These are phyloP conservation scores for Microtus pennsylvanicus DNA, from an alignment of 2,113 vertebrate genomes.

Conservation along the genomic window DNA sequence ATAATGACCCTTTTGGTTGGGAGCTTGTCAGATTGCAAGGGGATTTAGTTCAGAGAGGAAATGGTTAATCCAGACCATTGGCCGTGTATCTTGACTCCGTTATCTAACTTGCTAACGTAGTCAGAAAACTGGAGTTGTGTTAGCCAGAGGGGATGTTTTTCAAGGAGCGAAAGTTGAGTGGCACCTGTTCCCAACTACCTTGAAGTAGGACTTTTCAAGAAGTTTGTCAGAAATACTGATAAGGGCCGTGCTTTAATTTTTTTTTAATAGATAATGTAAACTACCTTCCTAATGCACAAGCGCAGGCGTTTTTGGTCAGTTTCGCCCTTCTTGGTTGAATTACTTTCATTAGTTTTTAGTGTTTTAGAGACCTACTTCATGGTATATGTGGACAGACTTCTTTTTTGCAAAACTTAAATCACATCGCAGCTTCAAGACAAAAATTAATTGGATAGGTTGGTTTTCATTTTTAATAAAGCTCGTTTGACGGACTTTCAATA, in stretches of 20 bases:
- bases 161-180: neutral
- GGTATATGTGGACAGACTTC: neutral
- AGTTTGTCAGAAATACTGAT: no score
- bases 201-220: neutral
- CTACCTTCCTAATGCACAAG: neutral
- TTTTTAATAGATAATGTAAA: neutral
- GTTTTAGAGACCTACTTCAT: neutral
- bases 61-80: neutral
- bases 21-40: neutral
- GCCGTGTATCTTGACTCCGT: neutral
- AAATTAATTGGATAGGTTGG: neutral
- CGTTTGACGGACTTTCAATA: neutral
- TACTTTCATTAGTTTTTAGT: constrained; percentile 1
- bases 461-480: neutral
- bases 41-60: neutral
- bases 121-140: neutral
- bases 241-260: neutral
- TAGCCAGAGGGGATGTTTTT: neutral
- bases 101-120: neutral
- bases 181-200: neutral
- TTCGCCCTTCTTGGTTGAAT: neutral
- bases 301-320: neutral
- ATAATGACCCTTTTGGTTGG: neutral
- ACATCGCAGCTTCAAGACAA: neutral
- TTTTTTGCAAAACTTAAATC: constrained; percentile 12